A percentile compares a stretch with the other conserved stretches of the same genome.
phyloP scores from a whole-genome alignment of 2,113 vertebrate genomes.

The Telmatochromis brachygnathus region DNA sequence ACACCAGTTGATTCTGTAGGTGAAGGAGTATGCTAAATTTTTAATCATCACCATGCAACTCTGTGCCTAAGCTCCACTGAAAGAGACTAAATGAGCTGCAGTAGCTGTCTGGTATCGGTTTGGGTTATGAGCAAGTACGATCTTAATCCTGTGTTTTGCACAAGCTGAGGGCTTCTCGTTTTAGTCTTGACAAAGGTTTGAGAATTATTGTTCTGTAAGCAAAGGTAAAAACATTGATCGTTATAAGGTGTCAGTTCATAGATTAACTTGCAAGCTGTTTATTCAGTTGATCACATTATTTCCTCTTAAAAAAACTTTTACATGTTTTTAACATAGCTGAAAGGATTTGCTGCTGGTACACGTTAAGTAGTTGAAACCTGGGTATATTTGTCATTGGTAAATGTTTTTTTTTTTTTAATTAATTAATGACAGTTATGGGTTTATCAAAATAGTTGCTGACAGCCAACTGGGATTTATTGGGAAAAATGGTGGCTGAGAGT shows the following conservation, averaged over 20 bases:
- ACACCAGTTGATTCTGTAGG: slow-evolving; percentile 70
- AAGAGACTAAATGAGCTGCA: neutral
- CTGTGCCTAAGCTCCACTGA: slow-evolving; percentile 1
- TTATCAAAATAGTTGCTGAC: neutral
- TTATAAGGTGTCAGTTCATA: neutral
- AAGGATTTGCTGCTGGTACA: neutral
- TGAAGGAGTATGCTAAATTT: slow-evolving; percentile 62
- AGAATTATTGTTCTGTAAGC: neutral
- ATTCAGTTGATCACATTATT: neutral
- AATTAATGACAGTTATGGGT: rapidly evolving
- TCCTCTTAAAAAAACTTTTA: neutral
- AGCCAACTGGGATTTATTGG: neutral
- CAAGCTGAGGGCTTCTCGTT: neutral
- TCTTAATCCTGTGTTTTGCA: neutral
- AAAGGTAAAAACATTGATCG: neutral
- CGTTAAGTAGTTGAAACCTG: neutral
- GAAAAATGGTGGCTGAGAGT: neutral
- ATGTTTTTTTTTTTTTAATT: neutral
- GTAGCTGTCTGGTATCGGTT: neutral
- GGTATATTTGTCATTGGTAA: neutral
- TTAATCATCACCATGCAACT: slow-evolving; percentile 50
- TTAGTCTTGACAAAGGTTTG: neutral
- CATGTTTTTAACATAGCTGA: neutral
- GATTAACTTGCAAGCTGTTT: neutral
- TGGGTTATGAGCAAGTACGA: neutral